Evolutionary conservation across 2,113 vertebrate species (phyloP).

Genomic region (Vireo altiloquus): DNA sequence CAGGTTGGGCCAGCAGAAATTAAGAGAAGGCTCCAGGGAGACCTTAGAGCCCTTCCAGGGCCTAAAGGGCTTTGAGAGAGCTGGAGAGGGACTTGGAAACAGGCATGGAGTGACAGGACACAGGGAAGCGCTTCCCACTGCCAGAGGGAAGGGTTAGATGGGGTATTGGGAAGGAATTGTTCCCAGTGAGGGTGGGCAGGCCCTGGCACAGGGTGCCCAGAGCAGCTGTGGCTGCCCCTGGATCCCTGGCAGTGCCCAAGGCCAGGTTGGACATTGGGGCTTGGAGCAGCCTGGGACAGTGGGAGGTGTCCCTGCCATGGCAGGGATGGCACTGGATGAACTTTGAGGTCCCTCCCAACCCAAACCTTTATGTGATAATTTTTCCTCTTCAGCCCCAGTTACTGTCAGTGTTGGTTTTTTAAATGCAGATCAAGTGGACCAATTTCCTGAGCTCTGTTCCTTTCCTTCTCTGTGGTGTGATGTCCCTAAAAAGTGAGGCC

Average conservation of each 20-base stretch:
- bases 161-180: background rate
- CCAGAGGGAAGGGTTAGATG: background rate
- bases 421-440: background rate
- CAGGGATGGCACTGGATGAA: accelerated
- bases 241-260: background rate
- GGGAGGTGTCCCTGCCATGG: background rate
- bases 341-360: background rate
- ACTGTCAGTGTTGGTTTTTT: background rate
- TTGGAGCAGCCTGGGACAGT: background rate
- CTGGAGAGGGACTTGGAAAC: background rate
- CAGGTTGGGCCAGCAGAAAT: background rate
- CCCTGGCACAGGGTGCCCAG: background rate
- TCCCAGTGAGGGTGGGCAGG: accelerated
- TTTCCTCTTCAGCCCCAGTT: background rate
- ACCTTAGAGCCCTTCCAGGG: accelerated
- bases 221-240: background rate
- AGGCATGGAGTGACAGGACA: background rate
- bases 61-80: background rate
- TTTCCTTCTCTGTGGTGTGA: background rate
- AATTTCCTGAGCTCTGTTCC: background rate
- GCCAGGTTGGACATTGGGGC: accelerated
- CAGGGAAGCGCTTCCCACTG: no score
- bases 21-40: background rate
- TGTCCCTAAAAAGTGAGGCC: background rate
- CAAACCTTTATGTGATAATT: background rate